A percentile compares a stretch with the other conserved stretches of the same genome.
These are phyloP conservation scores for Cisticola juncidis DNA, from an alignment of 2,113 vertebrate genomes.

Conservation along the genomic window DNA sequence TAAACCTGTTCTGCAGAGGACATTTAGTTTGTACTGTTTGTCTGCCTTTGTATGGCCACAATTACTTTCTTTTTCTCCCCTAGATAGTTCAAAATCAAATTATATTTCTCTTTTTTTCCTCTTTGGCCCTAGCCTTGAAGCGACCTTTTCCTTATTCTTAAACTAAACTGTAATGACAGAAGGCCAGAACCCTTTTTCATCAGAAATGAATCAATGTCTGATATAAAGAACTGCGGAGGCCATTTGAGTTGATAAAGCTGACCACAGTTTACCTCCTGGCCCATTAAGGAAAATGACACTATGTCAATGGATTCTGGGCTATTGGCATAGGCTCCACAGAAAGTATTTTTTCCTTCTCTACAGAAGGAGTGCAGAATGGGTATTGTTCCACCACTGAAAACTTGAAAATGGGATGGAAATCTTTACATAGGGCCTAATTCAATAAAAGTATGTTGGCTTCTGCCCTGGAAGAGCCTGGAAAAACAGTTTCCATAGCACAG, in stretches of 20 bases:
- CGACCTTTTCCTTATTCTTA: constrained; percentile 44
- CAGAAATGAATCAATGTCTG: neutral
- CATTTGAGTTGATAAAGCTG: neutral
- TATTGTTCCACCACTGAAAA: neutral
- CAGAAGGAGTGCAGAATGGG: neutral
- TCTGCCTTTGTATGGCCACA: constrained; percentile 16
- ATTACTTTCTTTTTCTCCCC: neutral
- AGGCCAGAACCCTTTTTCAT: constrained; percentile 14
- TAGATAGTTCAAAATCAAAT: constrained; percentile 19
- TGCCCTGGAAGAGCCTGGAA: constrained; percentile 49
- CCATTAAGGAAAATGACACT: constrained; percentile 21
- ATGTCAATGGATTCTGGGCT: constrained; percentile 23
- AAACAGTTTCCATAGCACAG: constrained; percentile 42
- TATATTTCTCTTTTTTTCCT: neutral
- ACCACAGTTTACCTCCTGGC: constrained; percentile 2
- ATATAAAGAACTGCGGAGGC: neutral
- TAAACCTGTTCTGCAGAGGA: neutral
- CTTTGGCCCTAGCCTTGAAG: constrained; percentile 32
- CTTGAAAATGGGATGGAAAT: constrained; percentile 52
- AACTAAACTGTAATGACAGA: constrained; percentile 39
- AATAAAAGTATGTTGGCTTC: constrained; percentile 60
- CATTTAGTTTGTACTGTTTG: constrained; percentile 9
- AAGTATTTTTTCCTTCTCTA: constrained; percentile 8
- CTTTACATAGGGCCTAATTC: constrained; percentile 29
- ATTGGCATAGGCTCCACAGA: neutral